Evolutionary conservation across 2,888 invertebrate genomes (phyloP).

Genomic region (Agrotis segetum): DNA sequence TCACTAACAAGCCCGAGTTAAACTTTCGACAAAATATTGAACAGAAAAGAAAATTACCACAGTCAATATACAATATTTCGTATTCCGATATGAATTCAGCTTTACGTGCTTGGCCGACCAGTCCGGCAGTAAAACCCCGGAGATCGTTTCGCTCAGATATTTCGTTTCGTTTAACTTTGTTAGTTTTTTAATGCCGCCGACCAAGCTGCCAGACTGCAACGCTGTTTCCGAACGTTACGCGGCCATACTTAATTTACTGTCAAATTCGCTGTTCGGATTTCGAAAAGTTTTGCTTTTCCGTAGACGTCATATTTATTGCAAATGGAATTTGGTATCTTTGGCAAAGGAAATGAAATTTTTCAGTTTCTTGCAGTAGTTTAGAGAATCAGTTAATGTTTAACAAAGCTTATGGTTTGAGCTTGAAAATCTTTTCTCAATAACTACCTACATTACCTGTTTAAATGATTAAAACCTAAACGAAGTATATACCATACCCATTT

Average conservation of each 20-base stretch:
- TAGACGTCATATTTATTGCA: slow-evolving; percentile 29
- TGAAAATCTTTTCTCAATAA: not conserved
- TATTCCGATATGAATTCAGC: slow-evolving; percentile 49
- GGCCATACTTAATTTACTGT: slow-evolving; percentile 61
- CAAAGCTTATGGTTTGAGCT: not conserved
- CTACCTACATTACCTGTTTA: too few species aligned
- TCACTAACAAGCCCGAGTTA: not conserved
- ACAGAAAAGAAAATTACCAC: not conserved
- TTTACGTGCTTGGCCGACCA: slow-evolving; percentile 45
- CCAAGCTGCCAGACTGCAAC: slow-evolving; percentile 51
- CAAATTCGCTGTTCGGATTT: slow-evolving; percentile 48
- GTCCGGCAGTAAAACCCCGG: slow-evolving; percentile 52
- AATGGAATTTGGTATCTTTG: slow-evolving; percentile 36
- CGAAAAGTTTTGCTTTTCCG: slow-evolving; percentile 27
- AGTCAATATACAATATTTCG: not conserved
- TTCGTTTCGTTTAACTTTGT: slow-evolving; percentile 66
- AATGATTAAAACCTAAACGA: not conserved
- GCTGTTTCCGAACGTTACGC: slow-evolving; percentile 46
- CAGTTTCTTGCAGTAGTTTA: slow-evolving; percentile 17
- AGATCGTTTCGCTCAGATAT: slow-evolving; percentile 66
- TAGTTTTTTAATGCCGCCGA: slow-evolving; percentile 65
- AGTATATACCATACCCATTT: not conserved
- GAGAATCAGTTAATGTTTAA: slow-evolving; percentile 4
- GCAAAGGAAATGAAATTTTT: slow-evolving; percentile 29
- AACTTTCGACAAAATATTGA: not conserved